Evolutionary conservation across 1,140 invertebrate species (phyloP).

Genomic region (Zaprionus africanus): DNA sequence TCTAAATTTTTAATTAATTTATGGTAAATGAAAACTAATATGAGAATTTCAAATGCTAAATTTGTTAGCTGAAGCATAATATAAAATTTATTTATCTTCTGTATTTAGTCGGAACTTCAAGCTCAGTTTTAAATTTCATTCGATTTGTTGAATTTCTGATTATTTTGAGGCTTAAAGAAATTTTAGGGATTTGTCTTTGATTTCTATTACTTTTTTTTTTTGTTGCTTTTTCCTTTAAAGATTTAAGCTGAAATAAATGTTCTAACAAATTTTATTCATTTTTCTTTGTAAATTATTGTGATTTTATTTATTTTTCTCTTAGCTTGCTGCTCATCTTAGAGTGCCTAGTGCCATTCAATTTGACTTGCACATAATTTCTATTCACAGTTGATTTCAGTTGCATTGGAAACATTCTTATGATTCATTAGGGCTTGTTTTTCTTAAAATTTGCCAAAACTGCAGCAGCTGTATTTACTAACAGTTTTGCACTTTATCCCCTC

Average conservation of each 20-base stretch:
- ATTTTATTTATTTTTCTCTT: no score
- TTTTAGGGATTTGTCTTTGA: not conserved
- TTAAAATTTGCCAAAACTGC: not conserved
- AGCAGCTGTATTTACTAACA: slow-evolving; percentile 3
- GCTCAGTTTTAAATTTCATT: not conserved
- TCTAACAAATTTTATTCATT: no score
- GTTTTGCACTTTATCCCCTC: not conserved
- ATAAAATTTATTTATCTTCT: not conserved
- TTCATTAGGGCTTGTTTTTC: not conserved
- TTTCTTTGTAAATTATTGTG: no score
- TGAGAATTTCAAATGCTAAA: not conserved
- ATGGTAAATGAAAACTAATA: not conserved
- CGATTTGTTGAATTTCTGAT: not conserved
- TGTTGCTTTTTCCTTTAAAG: not conserved
- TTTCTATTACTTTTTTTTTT: not conserved
- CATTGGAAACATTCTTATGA: not conserved
- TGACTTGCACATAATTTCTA: not conserved
- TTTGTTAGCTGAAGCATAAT: not conserved
- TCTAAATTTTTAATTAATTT: not conserved
- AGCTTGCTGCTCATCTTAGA: no score
- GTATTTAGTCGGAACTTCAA: not conserved
- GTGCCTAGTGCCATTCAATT: not conserved
- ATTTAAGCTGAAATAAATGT: no score
- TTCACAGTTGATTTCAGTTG: not conserved
- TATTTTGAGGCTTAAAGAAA: no score